A percentile compares a stretch with the other conserved stretches of the same genome.
Conservation (phyloP, 1,140 invertebrate genomes). For the Delia radicum region DNA sequence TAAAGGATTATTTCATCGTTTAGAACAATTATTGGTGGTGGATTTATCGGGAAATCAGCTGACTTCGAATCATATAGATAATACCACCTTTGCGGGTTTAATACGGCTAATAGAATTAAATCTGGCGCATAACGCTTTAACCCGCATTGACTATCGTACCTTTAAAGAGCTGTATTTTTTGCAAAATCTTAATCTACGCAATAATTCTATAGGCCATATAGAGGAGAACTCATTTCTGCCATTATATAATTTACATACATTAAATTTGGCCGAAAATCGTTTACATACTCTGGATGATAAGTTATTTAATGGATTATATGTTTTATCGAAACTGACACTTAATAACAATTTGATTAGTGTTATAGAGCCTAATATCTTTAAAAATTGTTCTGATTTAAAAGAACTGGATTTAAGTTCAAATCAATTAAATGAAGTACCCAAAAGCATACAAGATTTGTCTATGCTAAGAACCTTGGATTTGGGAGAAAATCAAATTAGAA, state of each 20-base stretch:
- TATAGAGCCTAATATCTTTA: constrained; percentile 81
- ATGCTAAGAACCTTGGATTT: constrained; percentile 84
- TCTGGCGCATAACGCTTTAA: constrained; percentile 80
- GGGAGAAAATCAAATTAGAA: constrained; percentile 81
- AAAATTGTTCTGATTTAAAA: constrained; percentile 86
- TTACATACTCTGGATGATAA: constrained; percentile 77
- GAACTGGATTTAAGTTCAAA: constrained; percentile 88
- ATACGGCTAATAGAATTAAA: constrained; percentile 82
- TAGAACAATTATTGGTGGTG: constrained; percentile 80
- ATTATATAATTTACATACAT: constrained; percentile 81
- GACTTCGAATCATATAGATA: constrained; percentile 77
- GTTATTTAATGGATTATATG: constrained; percentile 81
- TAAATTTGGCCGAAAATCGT: constrained; percentile 83
- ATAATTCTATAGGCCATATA: constrained; percentile 84
- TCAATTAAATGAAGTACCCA: constrained; percentile 75
- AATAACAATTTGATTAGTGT: constrained; percentile 82
- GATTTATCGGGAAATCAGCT: constrained; percentile 86
- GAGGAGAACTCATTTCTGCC: constrained; percentile 84
- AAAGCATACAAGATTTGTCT: constrained; percentile 76
- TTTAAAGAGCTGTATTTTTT: constrained; percentile 86
- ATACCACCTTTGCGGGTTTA: constrained; percentile 79
- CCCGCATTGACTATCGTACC: constrained; percentile 76
- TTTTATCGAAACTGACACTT: constrained; percentile 78
- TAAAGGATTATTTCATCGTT: constrained; percentile 76
- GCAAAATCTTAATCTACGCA: constrained; percentile 82